A percentile compares a stretch with the other conserved stretches of the same genome.
phyloP scores from a whole-genome alignment of 2,797 vertebrate species.

The Liasis olivaceus region DNA sequence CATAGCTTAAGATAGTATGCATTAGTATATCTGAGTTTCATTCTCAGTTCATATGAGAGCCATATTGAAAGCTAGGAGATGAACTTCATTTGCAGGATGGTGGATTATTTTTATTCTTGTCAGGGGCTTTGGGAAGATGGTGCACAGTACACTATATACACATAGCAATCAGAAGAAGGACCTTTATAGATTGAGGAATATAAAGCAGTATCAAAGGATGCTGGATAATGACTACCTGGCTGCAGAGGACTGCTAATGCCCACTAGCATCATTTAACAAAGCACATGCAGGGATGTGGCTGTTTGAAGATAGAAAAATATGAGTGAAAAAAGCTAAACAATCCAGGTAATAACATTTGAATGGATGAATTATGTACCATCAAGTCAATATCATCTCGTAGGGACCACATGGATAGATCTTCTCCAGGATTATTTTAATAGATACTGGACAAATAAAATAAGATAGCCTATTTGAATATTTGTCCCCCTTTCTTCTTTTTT shows the following conservation, averaged over 20 bases:
- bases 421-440: background rate
- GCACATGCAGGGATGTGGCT: background rate
- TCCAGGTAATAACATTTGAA: background rate
- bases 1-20: background rate
- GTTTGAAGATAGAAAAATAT: fast-evolving
- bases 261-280: background rate
- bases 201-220: background rate
- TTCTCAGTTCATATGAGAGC: background rate
- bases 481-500: background rate
- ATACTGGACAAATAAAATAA: background rate
- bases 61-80: background rate
- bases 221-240: constrained; percentile 16
- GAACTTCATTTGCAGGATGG: background rate
- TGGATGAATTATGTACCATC: background rate
- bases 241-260: constrained; percentile 28
- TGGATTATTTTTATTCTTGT: background rate
- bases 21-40: background rate
- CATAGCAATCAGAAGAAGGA: constrained; percentile 39
- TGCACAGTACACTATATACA: background rate
- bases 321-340: background rate
- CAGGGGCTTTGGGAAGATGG: background rate
- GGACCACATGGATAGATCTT: background rate
- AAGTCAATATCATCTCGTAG: background rate
- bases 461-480: background rate
- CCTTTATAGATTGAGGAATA: constrained; percentile 7